Conservation (phyloP, 2,113 vertebrate genomes). For the Vidua macroura region DNA sequence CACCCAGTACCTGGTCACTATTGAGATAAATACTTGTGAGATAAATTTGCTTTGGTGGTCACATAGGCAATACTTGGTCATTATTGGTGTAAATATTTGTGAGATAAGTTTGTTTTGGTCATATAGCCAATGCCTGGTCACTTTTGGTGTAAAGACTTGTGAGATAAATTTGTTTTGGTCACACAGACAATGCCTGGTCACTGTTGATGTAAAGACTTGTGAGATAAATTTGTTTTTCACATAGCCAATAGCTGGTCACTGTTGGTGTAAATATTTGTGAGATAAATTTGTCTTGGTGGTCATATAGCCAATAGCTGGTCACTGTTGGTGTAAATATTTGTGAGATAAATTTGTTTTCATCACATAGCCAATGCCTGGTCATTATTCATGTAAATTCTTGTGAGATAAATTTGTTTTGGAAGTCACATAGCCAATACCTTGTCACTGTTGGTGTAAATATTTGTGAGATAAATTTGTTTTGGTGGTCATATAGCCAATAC, state of each 20-base stretch:
- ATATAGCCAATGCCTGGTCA: neutral
- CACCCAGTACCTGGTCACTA: neutral
- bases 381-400: neutral
- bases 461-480: no score
- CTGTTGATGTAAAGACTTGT: neutral
- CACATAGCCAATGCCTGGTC: neutral
- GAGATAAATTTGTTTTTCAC: neutral
- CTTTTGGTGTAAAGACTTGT: neutral
- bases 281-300: no score
- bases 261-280: no score
- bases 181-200: neutral
- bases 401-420: neutral
- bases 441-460: no score
- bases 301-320: no score
- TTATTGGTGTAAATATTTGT: neutral
- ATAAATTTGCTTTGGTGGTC: neutral
- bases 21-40: neutral
- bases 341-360: neutral
- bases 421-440: no score
- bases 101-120: neutral
- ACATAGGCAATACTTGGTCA: neutral
- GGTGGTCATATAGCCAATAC: no score
- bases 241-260: no score
- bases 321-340: neutral
- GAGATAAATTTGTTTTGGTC: neutral